Percentiles rank a stretch among this genome's conserved stretches.
Evolutionary conservation across 2,113 vertebrate species (phyloP).

Genomic region (Himantopus leucocephalus): DNA sequence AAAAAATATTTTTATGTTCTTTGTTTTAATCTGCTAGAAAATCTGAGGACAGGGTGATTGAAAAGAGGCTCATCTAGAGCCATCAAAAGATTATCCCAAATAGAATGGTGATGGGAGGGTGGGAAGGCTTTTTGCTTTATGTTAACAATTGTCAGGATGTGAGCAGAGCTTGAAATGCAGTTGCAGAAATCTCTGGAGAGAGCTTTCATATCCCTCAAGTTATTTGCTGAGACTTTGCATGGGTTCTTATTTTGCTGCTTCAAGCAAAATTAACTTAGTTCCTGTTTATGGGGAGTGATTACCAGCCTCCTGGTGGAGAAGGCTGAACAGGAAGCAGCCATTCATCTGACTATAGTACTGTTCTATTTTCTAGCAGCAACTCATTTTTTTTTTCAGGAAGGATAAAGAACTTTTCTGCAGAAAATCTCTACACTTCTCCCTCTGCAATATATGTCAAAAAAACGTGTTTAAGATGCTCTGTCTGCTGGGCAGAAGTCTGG

Average conservation of each 20-base stretch:
- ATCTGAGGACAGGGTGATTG: neutral
- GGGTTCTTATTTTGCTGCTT: neutral
- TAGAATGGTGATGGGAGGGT: neutral
- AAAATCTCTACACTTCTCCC: neutral
- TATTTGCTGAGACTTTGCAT: neutral
- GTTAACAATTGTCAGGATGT: neutral
- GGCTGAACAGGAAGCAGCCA: neutral
- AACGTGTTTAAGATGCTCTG: neutral
- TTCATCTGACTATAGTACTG: neutral
- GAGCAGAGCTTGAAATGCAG: neutral
- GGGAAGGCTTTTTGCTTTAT: neutral
- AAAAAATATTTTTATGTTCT: neutral
- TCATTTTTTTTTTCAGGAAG: neutral
- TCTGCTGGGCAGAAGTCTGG: neutral
- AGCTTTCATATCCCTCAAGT: neutral
- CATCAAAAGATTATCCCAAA: conserved; percentile 27
- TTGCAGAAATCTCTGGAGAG: neutral
- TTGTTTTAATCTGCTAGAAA: neutral
- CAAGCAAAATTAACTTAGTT: neutral
- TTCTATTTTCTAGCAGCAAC: neutral
- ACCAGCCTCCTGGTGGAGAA: neutral
- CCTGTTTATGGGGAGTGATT: neutral
- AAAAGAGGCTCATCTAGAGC: conserved; percentile 12
- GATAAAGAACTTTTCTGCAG: neutral
- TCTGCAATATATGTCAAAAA: neutral